Evolutionary conservation across 1,140 invertebrate genomes (phyloP), one percentile per base, ranked within the genome.

Genomic region (Yoshiicerus persimilis): DNA sequence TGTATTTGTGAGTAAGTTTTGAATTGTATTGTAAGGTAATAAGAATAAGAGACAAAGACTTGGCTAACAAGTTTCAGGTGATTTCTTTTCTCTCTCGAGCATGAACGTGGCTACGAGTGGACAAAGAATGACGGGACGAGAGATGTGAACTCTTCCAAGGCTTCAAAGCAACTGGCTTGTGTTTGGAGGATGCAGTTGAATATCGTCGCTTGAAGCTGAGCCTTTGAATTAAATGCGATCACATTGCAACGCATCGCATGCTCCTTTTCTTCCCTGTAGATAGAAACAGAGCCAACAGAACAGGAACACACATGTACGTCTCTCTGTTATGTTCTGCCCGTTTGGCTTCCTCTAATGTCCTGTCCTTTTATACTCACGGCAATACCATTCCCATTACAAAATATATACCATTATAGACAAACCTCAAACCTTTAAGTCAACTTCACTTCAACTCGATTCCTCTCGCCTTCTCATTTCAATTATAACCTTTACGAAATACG

Each of bases 101-200:
- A 56, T 56, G 47, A 47, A 20, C 41, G 41, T 47, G 47, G 47
- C 20, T 56, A 4, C 1, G 13, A 20, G 47, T n/a, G 4, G 16
- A 83, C 34, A 38, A 39, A 9, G 1, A 34, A 38, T 20, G 38
- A 80, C 16, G 32, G 36, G 70, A 75, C 38, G 70, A 75, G 62
- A 23, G 83, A 84, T 84, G 83, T 84, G 83, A 47, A 84, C 83
- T 84, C 38, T 56, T 84, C 23, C 10, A 56, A 84, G 20, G 83
- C 83, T 47, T 47, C 10, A 27, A 47, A 84, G 83, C 83, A 84
- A 84, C 83, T 84, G 83, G 41, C 38, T 56, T 20, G 34, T n/a
- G 30, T 80, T 80, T 80, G 16, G 32, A 38, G 32, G 30, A 38
- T 34, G 75, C 75, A 80, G 20, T 23, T 30, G 75, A 80, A 80